phyloP scores from a whole-genome alignment of 2,113 vertebrate genomes.

The Hemiprocne comata region DNA sequence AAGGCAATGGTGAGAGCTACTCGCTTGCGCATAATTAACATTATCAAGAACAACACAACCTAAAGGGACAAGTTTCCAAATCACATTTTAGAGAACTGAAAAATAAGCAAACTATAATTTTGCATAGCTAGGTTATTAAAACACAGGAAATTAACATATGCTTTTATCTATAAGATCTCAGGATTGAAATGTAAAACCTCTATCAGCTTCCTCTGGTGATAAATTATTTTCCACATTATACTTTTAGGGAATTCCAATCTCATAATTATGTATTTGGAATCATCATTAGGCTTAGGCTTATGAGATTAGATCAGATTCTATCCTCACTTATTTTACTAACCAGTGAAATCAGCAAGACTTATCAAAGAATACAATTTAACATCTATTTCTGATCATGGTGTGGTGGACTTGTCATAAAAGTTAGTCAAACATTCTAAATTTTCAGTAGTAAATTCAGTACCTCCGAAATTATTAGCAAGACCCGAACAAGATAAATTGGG shows the following conservation, averaged over 20 bases:
- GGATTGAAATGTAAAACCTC: not conserved
- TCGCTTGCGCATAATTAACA: conserved; percentile 95
- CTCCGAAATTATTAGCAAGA: not conserved
- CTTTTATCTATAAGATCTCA: not conserved
- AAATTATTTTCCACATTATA: not conserved
- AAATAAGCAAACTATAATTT: not conserved
- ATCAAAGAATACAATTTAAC: not conserved
- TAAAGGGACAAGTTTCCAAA: conserved; percentile 54
- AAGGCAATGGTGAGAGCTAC: conserved; percentile 95
- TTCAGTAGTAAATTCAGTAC: not conserved
- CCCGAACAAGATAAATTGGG: not conserved
- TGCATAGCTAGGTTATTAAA: not conserved
- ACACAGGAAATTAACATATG: not conserved
- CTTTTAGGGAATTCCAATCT: not conserved
- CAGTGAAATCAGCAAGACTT: not conserved
- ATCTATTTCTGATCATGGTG: not conserved
- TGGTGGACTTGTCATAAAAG: not conserved
- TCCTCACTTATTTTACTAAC: not conserved
- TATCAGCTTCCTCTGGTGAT: not conserved
- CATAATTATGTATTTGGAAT: not conserved
- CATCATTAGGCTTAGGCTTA: not conserved
- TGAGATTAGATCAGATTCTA: not conserved
- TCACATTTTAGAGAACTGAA: not conserved
- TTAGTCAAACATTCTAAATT: not conserved
- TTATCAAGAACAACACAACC: conserved; percentile 91